phyloP scores from a whole-genome alignment of 2,888 invertebrate genomes.

The Drosophila phalerata region DNA sequence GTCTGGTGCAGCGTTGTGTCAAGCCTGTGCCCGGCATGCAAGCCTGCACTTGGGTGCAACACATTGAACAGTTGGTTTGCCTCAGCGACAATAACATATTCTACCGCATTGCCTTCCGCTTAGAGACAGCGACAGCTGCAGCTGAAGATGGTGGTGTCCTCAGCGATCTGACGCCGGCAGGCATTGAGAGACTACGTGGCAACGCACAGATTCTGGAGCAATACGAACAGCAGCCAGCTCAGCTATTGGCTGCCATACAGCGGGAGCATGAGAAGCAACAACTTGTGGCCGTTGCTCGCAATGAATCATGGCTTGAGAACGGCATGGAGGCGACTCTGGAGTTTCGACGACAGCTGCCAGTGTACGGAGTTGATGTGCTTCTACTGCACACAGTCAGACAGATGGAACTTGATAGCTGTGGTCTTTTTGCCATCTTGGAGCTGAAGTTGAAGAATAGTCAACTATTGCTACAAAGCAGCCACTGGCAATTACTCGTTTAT shows the following conservation, averaged over 20 bases:
- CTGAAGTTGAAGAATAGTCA: slow-evolving; percentile 59
- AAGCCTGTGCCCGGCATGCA: slow-evolving; percentile 79
- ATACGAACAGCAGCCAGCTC: slow-evolving; percentile 61
- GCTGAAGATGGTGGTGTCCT: slow-evolving; percentile 21
- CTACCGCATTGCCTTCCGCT: slow-evolving; percentile 67
- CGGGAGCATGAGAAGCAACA: slow-evolving; percentile 79
- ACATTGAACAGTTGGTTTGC: slow-evolving; percentile 79
- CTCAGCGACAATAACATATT: slow-evolving; percentile 84
- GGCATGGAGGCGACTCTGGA: slow-evolving; percentile 57
- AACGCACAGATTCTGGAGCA: slow-evolving; percentile 61
- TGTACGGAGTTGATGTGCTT: slow-evolving; percentile 33
- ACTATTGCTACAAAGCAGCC: slow-evolving; percentile 51
- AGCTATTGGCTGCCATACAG: slow-evolving; percentile 68
- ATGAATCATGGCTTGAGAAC: slow-evolving; percentile 43
- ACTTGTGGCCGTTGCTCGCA: slow-evolving; percentile 70
- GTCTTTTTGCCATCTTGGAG: slow-evolving; percentile 68
- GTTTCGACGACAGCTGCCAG: slow-evolving; percentile 67
- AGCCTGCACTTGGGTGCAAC: slow-evolving; percentile 81
- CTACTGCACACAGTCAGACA: slow-evolving; percentile 45
- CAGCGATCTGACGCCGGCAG: slow-evolving; percentile 64
- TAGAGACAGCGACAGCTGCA: not conserved
- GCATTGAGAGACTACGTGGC: slow-evolving; percentile 56
- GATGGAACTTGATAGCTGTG: slow-evolving; percentile 31
- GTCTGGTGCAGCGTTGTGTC: slow-evolving; percentile 60
- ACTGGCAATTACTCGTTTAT: slow-evolving; percentile 76